Evolutionary conservation across 2,888 invertebrate genomes (phyloP).

Genomic region (Acanthococcus lagerstroemiae): DNA sequence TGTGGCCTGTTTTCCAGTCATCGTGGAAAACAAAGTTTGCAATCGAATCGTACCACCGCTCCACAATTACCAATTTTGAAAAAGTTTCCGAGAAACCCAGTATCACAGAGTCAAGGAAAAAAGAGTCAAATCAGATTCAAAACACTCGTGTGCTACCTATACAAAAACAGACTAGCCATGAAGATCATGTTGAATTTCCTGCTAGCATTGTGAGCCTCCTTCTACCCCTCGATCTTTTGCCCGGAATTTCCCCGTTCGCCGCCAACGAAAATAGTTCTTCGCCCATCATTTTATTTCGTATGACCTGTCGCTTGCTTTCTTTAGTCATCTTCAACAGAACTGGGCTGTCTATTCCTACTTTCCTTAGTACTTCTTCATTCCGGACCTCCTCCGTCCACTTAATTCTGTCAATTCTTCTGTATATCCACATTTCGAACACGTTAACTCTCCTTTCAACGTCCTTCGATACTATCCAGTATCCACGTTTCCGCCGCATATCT

Average conservation of each 20-base stretch:
- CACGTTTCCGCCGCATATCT: not conserved
- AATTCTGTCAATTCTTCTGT: not conserved
- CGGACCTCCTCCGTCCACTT: not conserved
- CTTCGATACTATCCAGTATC: not conserved
- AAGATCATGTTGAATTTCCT: too few species aligned
- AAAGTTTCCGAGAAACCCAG: too few species aligned
- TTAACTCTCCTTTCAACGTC: not conserved
- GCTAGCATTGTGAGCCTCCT: not conserved
- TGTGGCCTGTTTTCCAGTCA: too few species aligned
- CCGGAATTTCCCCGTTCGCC: not conserved
- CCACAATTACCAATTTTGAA: too few species aligned
- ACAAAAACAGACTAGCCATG: too few species aligned
- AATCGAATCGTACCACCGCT: too few species aligned
- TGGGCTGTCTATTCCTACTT: not conserved
- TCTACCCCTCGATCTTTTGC: not conserved
- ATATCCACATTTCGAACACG: not conserved
- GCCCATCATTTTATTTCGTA: not conserved
- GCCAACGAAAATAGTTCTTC: not conserved
- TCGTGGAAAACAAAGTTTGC: too few species aligned
- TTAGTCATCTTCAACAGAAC: not conserved
- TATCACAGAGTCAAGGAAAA: too few species aligned
- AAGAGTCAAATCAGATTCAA: too few species aligned
- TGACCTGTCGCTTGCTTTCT: not conserved
- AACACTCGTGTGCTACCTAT: too few species aligned
- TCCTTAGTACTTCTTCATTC: not conserved